Conservation (phyloP, 1,140 invertebrate species). For the Drosophila navojoa region DNA sequence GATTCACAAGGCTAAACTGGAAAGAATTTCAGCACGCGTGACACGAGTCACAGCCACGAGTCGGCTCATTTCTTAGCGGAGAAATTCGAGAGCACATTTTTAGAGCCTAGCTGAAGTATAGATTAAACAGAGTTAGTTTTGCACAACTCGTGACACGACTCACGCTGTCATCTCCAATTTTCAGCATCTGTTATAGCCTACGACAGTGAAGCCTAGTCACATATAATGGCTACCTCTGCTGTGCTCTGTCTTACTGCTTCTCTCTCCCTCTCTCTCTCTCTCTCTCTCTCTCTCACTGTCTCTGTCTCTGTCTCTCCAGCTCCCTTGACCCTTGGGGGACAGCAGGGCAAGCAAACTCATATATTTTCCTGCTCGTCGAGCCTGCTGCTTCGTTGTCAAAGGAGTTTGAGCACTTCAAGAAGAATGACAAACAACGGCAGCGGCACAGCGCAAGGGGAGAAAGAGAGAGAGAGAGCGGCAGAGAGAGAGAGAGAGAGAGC, state of each 20-base stretch:
- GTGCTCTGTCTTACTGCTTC: neutral
- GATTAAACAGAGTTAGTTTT: neutral
- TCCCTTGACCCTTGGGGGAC: slow-evolving; percentile 19
- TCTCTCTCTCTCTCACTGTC: neutral
- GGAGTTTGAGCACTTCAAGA: slow-evolving; percentile 27
- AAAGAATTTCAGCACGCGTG: no score
- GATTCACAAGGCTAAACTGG: no score
- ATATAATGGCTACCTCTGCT: neutral
- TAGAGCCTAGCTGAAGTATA: no score
- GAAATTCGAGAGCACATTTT: no score
- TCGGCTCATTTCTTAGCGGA: no score
- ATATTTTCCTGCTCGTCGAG: slow-evolving; percentile 50
- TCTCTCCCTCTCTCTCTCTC: neutral
- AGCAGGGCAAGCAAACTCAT: slow-evolving; percentile 46
- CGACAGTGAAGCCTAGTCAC: slow-evolving; percentile 9
- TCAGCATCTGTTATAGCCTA: slow-evolving; percentile 15
- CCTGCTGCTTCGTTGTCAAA: slow-evolving; percentile 42
- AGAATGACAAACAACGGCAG: slow-evolving; percentile 37
- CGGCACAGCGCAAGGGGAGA: neutral
- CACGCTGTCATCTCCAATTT: neutral
- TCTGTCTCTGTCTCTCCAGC: no score
- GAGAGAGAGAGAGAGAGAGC: neutral
- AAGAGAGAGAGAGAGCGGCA: neutral
- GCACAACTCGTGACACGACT: slow-evolving; percentile 12
- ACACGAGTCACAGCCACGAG: no score